Evolutionary conservation across 2,888 invertebrate genomes (phyloP), one percentile per base, ranked within the genome.

Genomic region (Pristionchus entomophagus): DNA sequence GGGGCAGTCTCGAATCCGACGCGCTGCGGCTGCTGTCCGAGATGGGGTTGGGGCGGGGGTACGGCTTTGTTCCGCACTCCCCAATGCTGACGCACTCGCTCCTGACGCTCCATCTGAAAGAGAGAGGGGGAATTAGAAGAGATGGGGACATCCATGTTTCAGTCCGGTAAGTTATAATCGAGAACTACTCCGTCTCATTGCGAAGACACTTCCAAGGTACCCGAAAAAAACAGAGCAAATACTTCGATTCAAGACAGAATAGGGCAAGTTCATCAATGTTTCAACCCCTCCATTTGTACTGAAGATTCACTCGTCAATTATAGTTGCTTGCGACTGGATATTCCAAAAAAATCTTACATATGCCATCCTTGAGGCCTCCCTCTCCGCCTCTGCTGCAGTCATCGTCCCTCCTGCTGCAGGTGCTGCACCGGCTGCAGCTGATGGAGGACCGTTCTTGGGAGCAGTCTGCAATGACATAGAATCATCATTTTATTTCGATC

Each of bases 11-110:
- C 51, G 51, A n/a, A 32, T 4, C 49, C 73, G 3, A 45, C 19
- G 22, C 26, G 17, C 49, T 51, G 10, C 3, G 80, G 49, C 26
- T 17, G 53, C 35, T 10, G 35, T 14, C 22, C 56, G 53, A 82
- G 82, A 82, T 82, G 82, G 17, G 82, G 82, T 17, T 82, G 82
- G 0, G 53, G 38, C 10, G n/a, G 6, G 32, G 82, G 59, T 17
- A 41, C 41, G n/a, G 82, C 82, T 59, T n/a, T 41, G 38, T 59
- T 82, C 53, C 29, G 26, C 59, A 82, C 82, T 5, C 26, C 38
- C 82, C 82, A 82, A 6, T 82, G 56, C 82, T 82, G 38, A n/a
- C 59, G 82, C 19, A 38, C 45, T n/a, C 17, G 19, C 59, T 22
- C 56, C 59, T 41, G 56, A 8, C 56, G 59, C 82, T 59, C 59